Conservation (phyloP, 2,113 vertebrate species). For the Cavia porcellus region DNA sequence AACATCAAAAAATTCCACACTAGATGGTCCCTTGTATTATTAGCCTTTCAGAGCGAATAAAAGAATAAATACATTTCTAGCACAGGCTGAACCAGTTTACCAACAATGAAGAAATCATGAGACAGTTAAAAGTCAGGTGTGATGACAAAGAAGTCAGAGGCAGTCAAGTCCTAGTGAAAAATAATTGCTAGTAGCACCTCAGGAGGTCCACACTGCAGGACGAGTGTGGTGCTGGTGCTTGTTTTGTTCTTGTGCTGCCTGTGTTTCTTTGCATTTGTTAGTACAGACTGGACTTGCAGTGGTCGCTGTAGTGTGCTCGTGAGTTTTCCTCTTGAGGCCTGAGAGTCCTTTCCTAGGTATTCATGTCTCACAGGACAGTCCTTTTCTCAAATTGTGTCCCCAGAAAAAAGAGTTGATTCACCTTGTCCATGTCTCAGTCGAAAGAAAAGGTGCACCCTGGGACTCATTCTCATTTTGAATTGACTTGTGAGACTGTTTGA, state of each 20-base stretch:
- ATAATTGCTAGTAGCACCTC: no score
- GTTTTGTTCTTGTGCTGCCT: background rate
- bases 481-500: background rate
- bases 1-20: background rate
- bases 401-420: background rate
- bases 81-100: background rate
- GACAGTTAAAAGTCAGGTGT: background rate
- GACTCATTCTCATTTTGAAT: background rate
- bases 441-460: background rate
- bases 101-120: background rate
- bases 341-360: background rate
- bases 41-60: background rate
- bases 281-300: background rate
- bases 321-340: background rate
- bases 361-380: background rate
- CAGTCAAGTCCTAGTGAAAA: background rate
- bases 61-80: background rate
- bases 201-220: no score
- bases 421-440: background rate
- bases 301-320: background rate
- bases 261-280: background rate
- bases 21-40: background rate
- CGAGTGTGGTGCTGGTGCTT: background rate
- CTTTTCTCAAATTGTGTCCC: background rate
- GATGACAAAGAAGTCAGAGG: background rate